Conservation (phyloP, 1,140 invertebrate genomes). For the Trinorchestia longiramus region DNA sequence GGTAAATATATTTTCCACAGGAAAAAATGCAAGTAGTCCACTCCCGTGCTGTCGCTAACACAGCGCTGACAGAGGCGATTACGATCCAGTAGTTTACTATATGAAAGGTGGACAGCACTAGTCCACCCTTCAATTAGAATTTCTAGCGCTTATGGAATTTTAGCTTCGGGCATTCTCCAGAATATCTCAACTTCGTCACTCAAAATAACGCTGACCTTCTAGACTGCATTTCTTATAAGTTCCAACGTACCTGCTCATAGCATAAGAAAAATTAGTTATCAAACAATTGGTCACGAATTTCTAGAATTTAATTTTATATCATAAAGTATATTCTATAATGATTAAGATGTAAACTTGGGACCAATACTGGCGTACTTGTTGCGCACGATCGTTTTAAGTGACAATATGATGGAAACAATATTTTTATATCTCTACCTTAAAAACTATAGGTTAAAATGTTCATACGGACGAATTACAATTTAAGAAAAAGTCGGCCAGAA, state of each 20-base stretch:
- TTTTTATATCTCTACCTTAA: neutral
- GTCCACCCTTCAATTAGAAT: neutral
- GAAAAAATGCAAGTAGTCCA: too few relatives aligned
- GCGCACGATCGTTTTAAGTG: neutral
- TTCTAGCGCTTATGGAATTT: neutral
- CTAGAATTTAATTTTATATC: neutral
- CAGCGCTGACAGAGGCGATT: too few relatives aligned
- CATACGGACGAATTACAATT: neutral
- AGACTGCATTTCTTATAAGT: neutral
- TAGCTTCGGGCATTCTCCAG: neutral
- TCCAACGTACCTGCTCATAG: constrained; percentile 41
- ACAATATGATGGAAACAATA: neutral
- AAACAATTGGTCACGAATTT: constrained; percentile 25
- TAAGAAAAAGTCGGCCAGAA: neutral
- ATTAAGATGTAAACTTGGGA: neutral
- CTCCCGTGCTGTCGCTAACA: too few relatives aligned
- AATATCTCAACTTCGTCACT: neutral
- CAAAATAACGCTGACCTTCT: neutral
- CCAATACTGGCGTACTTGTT: neutral
- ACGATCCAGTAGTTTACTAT: too few relatives aligned
- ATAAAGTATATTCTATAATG: neutral
- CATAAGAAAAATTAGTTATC: constrained; percentile 14
- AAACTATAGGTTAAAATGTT: neutral
- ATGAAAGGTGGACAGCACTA: too few relatives aligned
- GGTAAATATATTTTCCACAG: too few relatives aligned